A percentile compares a stretch with the other conserved stretches of the same genome.
Conservation (phyloP, 1,140 invertebrate genomes). For the Amphibalanus amphitrite region DNA sequence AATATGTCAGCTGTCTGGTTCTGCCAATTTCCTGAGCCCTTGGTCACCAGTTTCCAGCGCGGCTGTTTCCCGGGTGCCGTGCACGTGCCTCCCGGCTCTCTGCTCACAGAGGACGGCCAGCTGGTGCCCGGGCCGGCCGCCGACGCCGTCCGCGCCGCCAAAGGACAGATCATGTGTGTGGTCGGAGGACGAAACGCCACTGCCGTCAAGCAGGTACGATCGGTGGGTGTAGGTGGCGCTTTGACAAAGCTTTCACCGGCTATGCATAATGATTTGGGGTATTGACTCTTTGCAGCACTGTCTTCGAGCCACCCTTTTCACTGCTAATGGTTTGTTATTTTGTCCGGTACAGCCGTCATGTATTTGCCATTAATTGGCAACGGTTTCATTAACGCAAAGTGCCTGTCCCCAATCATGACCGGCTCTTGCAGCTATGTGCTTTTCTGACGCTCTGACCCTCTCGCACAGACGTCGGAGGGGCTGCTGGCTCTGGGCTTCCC, state of each 20-base stretch:
- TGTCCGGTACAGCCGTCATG: too few species aligned
- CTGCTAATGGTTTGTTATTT: too few species aligned
- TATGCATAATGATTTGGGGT: too few species aligned
- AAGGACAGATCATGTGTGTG: background rate
- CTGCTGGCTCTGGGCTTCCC: slow-evolving; percentile 31
- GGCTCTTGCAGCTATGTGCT: too few species aligned
- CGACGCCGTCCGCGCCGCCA: background rate
- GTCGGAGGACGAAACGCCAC: background rate
- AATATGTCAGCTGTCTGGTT: too few species aligned
- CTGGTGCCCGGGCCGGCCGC: background rate
- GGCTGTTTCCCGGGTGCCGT: background rate
- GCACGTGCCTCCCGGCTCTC: background rate
- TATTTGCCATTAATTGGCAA: too few species aligned
- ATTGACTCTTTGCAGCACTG: too few species aligned
- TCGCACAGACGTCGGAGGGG: slow-evolving; percentile 31
- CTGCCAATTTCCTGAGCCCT: background rate
- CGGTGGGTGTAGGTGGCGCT: too few species aligned
- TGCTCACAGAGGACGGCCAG: background rate
- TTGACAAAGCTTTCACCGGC: too few species aligned
- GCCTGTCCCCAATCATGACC: too few species aligned
- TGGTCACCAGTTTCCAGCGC: background rate
- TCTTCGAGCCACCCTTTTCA: too few species aligned
- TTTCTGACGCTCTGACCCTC: slow-evolving; percentile 9
- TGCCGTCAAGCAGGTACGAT: background rate
- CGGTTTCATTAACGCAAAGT: too few species aligned